Percentiles rank a stretch among this genome's conserved stretches.
These are phyloP conservation scores for Diaprepes abbreviatus DNA, from an alignment of 2,888 invertebrate species.

Conservation along the genomic window DNA sequence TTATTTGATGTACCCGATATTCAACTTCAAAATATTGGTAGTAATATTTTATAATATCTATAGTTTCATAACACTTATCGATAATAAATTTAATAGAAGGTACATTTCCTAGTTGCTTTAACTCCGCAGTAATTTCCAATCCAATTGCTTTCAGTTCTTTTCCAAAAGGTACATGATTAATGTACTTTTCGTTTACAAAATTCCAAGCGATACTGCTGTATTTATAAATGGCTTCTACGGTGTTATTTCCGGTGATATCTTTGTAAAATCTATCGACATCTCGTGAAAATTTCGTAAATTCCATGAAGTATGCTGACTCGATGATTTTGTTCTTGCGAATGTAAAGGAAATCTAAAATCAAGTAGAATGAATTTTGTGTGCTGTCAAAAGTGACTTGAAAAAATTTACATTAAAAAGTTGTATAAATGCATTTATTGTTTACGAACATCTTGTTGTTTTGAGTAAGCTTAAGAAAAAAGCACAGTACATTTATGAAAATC, in stretches of 20 bases:
- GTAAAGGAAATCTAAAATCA: slow-evolving; percentile 79
- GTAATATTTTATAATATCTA: slow-evolving; percentile 77
- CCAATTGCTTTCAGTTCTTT: slow-evolving; percentile 75
- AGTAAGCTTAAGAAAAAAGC: too few relatives aligned
- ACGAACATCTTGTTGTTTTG: too few relatives aligned
- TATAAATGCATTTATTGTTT: too few relatives aligned
- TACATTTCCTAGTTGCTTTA: slow-evolving; percentile 74
- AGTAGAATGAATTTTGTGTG: slow-evolving; percentile 17
- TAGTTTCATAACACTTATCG: slow-evolving; percentile 73
- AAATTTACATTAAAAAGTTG: not conserved
- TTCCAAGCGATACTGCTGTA: slow-evolving; percentile 78
- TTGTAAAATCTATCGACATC: slow-evolving; percentile 85
- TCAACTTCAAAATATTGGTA: slow-evolving; percentile 84
- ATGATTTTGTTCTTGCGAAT: slow-evolving; percentile 84
- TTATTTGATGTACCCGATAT: slow-evolving; percentile 74
- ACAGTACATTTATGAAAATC: too few relatives aligned
- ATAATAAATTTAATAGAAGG: slow-evolving; percentile 73
- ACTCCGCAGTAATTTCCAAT: slow-evolving; percentile 74
- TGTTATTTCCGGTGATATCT: slow-evolving; percentile 83
- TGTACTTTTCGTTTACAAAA: slow-evolving; percentile 77
- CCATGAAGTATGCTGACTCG: slow-evolving; percentile 85
- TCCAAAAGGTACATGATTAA: slow-evolving; percentile 77
- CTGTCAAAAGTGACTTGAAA: not conserved
- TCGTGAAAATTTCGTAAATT: slow-evolving; percentile 83
- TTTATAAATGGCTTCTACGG: slow-evolving; percentile 83